A percentile compares a stretch with the other conserved stretches of the same genome.
phyloP scores from a whole-genome alignment of 2,797 vertebrate genomes.

The Erpetoichthys calabaricus region DNA sequence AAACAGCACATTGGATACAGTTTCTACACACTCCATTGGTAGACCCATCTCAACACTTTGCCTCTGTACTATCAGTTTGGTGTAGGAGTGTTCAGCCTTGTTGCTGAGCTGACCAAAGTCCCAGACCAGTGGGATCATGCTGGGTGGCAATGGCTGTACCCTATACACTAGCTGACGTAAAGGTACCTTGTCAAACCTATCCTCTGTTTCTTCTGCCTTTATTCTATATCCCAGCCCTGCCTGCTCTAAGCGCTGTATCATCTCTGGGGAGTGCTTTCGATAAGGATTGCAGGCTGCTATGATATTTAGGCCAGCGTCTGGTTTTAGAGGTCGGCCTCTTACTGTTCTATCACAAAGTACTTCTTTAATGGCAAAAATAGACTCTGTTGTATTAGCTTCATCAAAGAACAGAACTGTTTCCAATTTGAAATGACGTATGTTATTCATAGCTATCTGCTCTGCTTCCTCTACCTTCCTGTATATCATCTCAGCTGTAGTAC shows the following conservation, averaged over 20 bases:
- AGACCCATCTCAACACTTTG: conserved; percentile 24
- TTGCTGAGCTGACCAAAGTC: conserved; percentile 63
- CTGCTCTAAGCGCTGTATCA: conserved; percentile 52
- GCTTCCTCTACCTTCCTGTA: conserved; percentile 52
- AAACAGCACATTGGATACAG: conserved; percentile 43
- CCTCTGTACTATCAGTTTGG: conserved; percentile 50
- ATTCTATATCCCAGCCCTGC: conserved; percentile 62
- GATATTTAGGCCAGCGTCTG: conserved; percentile 44
- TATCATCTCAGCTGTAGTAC: conserved; percentile 52
- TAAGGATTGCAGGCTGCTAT: conserved; percentile 68
- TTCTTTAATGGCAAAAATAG: conserved; percentile 60
- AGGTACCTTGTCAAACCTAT: conserved; percentile 57
- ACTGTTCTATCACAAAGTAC: conserved; percentile 51
- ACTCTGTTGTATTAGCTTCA: conserved; percentile 63
- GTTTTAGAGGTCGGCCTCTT: conserved; percentile 34
- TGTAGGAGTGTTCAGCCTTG: conserved; percentile 48
- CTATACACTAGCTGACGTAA: conserved; percentile 63
- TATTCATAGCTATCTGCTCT: conserved; percentile 35
- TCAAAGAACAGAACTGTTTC: conserved; percentile 65
- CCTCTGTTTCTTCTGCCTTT: conserved; percentile 48
- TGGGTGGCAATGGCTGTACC: conserved; percentile 60
- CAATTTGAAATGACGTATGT: conserved; percentile 26
- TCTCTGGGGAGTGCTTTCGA: conserved; percentile 46
- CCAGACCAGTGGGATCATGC: conserved; percentile 60
- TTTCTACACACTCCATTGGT: conserved; percentile 19